Percentiles rank a stretch among this genome's conserved stretches.
Conservation (phyloP, 2,888 invertebrate species). For the Lingula anatina region DNA sequence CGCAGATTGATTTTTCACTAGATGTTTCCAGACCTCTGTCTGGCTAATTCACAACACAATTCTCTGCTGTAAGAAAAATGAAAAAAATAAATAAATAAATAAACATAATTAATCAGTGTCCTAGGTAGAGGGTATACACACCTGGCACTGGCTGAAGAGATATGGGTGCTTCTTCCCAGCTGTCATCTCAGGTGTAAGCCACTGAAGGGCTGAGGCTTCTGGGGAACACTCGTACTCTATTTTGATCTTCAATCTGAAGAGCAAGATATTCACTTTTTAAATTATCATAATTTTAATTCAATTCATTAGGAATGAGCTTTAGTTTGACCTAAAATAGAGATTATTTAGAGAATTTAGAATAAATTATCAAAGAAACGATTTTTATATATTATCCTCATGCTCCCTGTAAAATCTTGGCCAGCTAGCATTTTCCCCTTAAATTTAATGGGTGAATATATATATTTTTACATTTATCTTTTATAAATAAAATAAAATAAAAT, state of each 20-base stretch:
- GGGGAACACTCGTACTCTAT: conserved; percentile 73
- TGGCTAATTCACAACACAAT: no score
- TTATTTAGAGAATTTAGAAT: not conserved
- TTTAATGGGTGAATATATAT: not conserved
- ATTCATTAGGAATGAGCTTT: not conserved
- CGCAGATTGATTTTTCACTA: no score
- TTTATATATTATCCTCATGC: not conserved
- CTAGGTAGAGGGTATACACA: no score
- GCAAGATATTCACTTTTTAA: not conserved
- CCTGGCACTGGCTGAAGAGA: conserved; percentile 59
- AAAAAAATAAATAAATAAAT: no score
- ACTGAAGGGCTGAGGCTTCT: conserved; percentile 79
- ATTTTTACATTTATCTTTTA: conserved; percentile 8
- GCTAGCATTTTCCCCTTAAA: not conserved
- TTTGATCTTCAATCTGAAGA: conserved; percentile 24
- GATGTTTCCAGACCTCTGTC: no score
- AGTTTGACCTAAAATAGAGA: not conserved
- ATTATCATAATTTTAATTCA: not conserved
- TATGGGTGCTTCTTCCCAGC: conserved; percentile 81
- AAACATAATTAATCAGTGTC: no score
- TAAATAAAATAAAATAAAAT: not conserved
- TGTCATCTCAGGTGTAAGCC: conserved; percentile 82
- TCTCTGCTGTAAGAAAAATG: no score
- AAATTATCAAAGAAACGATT: not conserved
- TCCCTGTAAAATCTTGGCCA: no score